Percentiles rank a stretch among this genome's conserved stretches.
These are phyloP conservation scores for Pteronura brasiliensis DNA, from an alignment of 2,113 vertebrate species.

Conservation along the genomic window DNA sequence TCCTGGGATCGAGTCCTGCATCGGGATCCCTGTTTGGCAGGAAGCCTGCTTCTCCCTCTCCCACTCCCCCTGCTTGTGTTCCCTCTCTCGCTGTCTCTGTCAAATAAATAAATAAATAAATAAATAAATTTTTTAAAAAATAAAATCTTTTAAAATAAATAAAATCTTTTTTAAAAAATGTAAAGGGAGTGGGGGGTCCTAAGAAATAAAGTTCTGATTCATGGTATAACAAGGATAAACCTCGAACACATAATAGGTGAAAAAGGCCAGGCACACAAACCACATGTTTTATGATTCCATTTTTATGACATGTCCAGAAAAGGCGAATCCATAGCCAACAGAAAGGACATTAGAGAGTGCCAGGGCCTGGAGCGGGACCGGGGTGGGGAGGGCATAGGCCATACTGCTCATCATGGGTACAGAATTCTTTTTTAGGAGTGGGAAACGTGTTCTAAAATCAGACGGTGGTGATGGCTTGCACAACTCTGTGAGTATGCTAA, in stretches of 20 bases:
- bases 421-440: not conserved
- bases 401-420: not conserved
- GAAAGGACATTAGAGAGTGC: not conserved
- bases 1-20: no score
- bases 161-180: no score
- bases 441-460: not conserved
- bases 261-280: not conserved
- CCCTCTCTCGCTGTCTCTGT: no score
- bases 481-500: not conserved
- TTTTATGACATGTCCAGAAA: not conserved
- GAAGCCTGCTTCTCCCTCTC: no score
- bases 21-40: no score
- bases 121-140: no score
- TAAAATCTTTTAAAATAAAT: no score
- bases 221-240: not conserved
- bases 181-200: rapidly evolving
- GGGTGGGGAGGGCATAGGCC: not conserved
- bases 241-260: not conserved
- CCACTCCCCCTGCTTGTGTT: no score
- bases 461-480: no score
- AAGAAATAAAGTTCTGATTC: not conserved
- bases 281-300: not conserved
- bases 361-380: not conserved
- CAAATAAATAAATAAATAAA: no score
- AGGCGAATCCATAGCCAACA: not conserved